Evolutionary conservation across 2,888 invertebrate species (phyloP).

Genomic region (Craniophora ligustri): DNA sequence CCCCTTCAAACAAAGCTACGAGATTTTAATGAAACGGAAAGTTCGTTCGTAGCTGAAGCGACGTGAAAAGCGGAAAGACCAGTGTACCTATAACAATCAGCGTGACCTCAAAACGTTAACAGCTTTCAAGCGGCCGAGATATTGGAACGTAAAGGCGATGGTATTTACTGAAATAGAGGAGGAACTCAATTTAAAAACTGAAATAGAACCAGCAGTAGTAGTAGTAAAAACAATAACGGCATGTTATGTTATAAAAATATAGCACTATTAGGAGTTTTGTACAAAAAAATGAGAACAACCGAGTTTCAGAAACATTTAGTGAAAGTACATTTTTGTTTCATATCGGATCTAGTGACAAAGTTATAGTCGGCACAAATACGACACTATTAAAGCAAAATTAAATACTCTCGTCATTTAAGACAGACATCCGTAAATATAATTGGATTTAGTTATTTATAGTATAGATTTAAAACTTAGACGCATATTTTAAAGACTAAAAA

Average conservation of each 20-base stretch:
- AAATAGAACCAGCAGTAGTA: conserved; percentile 1
- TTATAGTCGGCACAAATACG: conserved; percentile 62
- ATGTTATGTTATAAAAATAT: conserved; percentile 18
- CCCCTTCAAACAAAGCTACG: neutral
- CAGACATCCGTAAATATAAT: conserved; percentile 44
- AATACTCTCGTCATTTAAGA: conserved; percentile 59
- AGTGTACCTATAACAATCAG: conserved; percentile 37
- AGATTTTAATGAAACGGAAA: conserved; percentile 18
- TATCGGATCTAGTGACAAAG: conserved; percentile 56
- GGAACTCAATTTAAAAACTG: conserved; percentile 22
- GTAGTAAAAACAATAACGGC: conserved; percentile 17
- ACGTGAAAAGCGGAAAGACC: conserved; percentile 17
- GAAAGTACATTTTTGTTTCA: conserved; percentile 62
- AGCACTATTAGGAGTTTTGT: conserved; percentile 42
- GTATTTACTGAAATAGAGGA: conserved; percentile 46
- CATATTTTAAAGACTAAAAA: conserved; percentile 5
- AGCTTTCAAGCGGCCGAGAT: conserved; percentile 38
- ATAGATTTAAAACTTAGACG: neutral
- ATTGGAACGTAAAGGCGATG: conserved; percentile 54
- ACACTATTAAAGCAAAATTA: conserved; percentile 72
- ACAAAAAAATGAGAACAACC: conserved; percentile 58
- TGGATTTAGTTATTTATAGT: conserved; percentile 24
- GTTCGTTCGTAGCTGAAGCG: neutral
- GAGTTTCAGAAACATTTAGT: conserved; percentile 45
- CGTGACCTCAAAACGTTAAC: conserved; percentile 58